Base-by-base conservation (phyloP, 2,113 vertebrate genomes). In the Bathybates hornii region DNA sequence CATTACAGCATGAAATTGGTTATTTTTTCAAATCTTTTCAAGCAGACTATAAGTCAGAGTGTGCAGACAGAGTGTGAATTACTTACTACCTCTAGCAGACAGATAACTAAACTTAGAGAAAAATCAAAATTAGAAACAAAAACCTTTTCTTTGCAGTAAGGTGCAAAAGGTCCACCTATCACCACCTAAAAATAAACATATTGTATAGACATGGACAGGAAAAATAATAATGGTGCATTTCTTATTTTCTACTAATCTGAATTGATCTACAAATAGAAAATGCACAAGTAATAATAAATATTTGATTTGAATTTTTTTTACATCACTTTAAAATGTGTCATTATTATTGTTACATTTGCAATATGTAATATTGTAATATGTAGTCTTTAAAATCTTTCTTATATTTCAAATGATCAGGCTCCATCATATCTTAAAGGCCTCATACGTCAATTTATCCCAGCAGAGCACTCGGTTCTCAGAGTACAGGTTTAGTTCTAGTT, bases 21-120 rank as follows among this genome's bases (percentile, higher is more conserved):
- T 90, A 90, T 88, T 92, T 87, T 92, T 82, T 38, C 34, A 12
- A 52, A 71, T n/a, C 17, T 3, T 27, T 13, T 56, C 27, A 50
- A 76, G 73, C 89, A 89, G 87, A 93, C 92, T 82, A 88, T 83
- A 34, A 59, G 45, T 59, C 48, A 19, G 29, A 80, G 52, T 80
- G 32, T 54, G 38, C 66, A 8, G 24, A 48, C 61, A 61, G 9
- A 81, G n/a, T 68, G 12, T 66, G 21, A 68, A 9, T 45, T 2
- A 56, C 21, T n/a, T 82, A 45, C 13, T 45, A 29, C 71, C 43
- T 76, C 43, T 48, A 32, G 53, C 52, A 54, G 14, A 7, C 21
- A 43, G n/a, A 53, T 27, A 17, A 56, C 32, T 38, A 54, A 34
- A 54, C 79, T 81, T 29, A n/a, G 17, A 45, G 79, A 41, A 45